Percentiles rank a stretch among this genome's conserved stretches.
phyloP scores from a whole-genome alignment of 2,113 vertebrate genomes.

The Solea senegalensis region DNA sequence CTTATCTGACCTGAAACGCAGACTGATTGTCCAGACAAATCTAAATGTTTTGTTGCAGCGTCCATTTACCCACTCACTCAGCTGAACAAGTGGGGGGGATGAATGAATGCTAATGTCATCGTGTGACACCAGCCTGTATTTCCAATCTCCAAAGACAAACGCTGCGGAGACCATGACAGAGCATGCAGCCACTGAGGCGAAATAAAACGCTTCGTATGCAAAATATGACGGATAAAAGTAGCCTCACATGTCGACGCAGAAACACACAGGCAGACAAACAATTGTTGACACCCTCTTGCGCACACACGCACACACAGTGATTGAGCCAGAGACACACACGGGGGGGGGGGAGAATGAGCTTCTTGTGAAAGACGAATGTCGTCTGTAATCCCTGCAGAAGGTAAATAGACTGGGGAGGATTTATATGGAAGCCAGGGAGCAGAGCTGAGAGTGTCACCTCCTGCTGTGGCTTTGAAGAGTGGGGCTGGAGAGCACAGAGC shows the following conservation, averaged over 20 bases:
- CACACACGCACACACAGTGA: conserved; percentile 24
- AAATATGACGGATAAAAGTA: conserved; percentile 58
- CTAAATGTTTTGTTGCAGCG: background rate
- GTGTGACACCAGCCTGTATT: conserved; percentile 10
- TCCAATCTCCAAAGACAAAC: conserved; percentile 29
- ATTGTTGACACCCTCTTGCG: conserved; percentile 39
- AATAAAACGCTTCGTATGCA: conserved; percentile 31
- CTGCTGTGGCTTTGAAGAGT: conserved; percentile 63
- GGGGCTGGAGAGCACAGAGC: conserved; percentile 50
- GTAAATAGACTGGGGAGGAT: conserved; percentile 66
- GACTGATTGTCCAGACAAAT: conserved; percentile 5
- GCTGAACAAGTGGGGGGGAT: background rate
- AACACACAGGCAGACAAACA: conserved; percentile 52
- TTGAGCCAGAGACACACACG: conserved; percentile 48
- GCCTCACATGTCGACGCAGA: conserved; percentile 50
- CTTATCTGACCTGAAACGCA: conserved; percentile 3
- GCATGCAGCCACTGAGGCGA: conserved; percentile 32
- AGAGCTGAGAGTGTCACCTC: conserved; percentile 53
- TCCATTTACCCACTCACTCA: background rate
- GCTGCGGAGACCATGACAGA: conserved; percentile 52
- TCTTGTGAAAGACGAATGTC: conserved; percentile 56
- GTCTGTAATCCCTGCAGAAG: conserved; percentile 69
- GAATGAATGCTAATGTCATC: conserved; percentile 8
- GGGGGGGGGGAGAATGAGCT: conserved; percentile 57
- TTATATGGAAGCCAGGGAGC: conserved; percentile 47